Base-by-base conservation (phyloP, 2,113 vertebrate genomes). In the Alouatta palliata region DNA sequence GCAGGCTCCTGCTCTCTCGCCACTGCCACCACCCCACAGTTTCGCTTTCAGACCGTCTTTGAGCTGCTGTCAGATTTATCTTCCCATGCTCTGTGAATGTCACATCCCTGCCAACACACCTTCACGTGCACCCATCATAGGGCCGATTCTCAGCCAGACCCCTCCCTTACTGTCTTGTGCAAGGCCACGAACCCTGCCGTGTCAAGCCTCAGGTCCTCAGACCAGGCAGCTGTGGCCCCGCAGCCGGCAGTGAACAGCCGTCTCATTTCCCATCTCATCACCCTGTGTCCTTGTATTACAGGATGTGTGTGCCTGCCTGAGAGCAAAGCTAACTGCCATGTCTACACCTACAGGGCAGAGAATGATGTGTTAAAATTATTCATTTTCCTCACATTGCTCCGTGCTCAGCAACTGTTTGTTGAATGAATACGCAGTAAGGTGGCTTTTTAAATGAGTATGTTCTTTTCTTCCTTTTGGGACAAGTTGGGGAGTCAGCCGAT, bases 401-500 rank as follows among this genome's bases (percentile, higher is more conserved):
- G 12, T 56, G 56, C 58, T 79, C 87, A 7, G 70, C 37, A 25
- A n/a, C 52, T 45, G 13, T 87, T 66, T 88, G 81, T 40, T 64
- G 73, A 86, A 13, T 52, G 77, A 86, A 17, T n/a, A 30, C 35
- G 37, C 30, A 66, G 56, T 19, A 3, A 7, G 0, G 8, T n/a
- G 10, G 75, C 27, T 32, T 8, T 68, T 54, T 47, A 77, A 49
- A 32, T 32, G 92, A 97, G 93, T 91, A 75, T 47, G 32, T 92
- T 97, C 61, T 95, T n/a, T 96, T 97, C 35, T 98, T 75, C 66
- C 71, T 86, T 94, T 96, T 5, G 89, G 87, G 56, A 40, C 90
- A 96, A 99, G 98, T 47, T 97, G 97, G 96, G 98, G 96, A 94
- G 96, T 99, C 95, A 90, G 91, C 87, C 97, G 97, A 73, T 97